Evolutionary conservation across 2,113 vertebrate genomes (phyloP).

Genomic region (Phocoena phocoena): DNA sequence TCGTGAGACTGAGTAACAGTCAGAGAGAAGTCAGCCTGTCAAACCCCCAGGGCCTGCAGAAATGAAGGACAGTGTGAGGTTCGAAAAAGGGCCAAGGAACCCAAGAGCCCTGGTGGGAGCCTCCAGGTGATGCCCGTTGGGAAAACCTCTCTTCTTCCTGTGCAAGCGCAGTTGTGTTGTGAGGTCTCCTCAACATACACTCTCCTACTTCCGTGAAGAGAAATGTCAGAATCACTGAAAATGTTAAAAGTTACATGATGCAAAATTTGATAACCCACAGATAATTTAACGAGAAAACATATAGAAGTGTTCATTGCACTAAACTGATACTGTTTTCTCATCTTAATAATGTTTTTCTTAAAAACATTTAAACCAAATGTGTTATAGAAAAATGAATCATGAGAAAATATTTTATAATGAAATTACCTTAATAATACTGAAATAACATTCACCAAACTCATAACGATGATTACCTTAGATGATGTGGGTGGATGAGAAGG

Average conservation of each 20-base stretch:
- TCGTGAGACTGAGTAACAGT: neutral
- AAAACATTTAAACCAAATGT: neutral
- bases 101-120: rapidly evolving
- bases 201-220: neutral
- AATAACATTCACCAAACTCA: neutral
- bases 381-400: neutral
- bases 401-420: neutral
- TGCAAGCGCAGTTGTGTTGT: neutral
- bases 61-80: rapidly evolving
- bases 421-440: neutral
- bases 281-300: neutral
- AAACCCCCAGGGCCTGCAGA: neutral
- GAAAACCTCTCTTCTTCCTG: rapidly evolving
- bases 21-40: neutral
- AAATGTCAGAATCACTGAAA: neutral
- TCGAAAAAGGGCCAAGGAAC: rapidly evolving
- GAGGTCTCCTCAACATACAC: rapidly evolving
- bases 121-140: rapidly evolving
- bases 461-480: rapidly evolving
- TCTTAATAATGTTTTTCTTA: neutral
- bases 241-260: neutral
- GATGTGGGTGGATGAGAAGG: too few species aligned
- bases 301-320: neutral
- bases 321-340: neutral
- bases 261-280: neutral